These are phyloP conservation scores for Agrotis segetum DNA, from an alignment of 2,888 invertebrate species.

Conservation along the genomic window DNA sequence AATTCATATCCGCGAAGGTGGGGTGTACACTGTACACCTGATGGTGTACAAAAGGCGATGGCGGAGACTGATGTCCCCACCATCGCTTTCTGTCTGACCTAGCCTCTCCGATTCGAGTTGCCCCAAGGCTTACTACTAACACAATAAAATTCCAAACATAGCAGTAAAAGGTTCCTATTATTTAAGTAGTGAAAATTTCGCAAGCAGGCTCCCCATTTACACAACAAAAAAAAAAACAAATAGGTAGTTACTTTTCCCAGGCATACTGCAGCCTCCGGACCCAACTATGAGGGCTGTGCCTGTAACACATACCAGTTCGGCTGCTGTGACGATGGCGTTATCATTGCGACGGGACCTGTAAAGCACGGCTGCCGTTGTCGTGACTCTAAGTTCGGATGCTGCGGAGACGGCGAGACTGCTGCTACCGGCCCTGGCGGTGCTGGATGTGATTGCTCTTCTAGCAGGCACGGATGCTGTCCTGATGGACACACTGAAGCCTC, in stretches of 20 bases:
- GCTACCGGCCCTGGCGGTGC: conserved; percentile 94
- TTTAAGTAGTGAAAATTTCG: not conserved
- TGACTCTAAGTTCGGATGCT: conserved; percentile 95
- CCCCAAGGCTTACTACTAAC: too few species aligned
- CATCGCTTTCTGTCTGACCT: too few species aligned
- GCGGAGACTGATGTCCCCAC: too few species aligned
- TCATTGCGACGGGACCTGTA: conserved; percentile 93
- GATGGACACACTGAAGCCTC: conserved; percentile 95
- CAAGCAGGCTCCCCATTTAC: not conserved
- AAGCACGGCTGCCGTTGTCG: conserved; percentile 94
- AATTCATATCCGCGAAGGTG: too few species aligned
- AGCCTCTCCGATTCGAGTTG: too few species aligned
- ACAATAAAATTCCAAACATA: too few species aligned
- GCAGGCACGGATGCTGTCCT: conserved; percentile 96
- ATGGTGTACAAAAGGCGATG: too few species aligned
- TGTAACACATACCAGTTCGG: conserved; percentile 97
- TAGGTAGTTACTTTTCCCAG: conserved; percentile 67
- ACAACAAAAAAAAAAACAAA: not conserved
- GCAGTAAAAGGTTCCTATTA: too few species aligned
- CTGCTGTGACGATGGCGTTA: conserved; percentile 96
- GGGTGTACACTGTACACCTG: too few species aligned
- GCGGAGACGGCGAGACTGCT: conserved; percentile 95
- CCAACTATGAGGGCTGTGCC: conserved; percentile 95
- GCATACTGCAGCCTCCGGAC: conserved; percentile 94
- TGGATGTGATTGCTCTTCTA: conserved; percentile 96